phyloP scores from a whole-genome alignment of 2,888 invertebrate species.

The Dynastes grantii region DNA sequence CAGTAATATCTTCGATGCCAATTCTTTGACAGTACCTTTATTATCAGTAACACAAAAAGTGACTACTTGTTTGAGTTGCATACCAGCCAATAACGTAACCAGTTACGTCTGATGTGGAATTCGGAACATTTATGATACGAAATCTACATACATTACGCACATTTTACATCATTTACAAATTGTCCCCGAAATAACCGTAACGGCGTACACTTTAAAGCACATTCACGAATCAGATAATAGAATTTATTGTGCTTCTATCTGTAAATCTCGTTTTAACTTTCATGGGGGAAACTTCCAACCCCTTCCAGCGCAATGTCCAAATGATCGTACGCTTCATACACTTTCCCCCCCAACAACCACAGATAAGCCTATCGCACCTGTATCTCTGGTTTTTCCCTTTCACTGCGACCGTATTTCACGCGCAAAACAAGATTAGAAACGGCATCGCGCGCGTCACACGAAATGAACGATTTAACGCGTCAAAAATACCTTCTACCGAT shows the following conservation, averaged over 20 bases:
- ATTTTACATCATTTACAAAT: not conserved
- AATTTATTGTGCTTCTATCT: slow-evolving; percentile 31
- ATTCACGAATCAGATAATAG: slow-evolving; percentile 25
- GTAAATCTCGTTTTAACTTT: slow-evolving; percentile 35
- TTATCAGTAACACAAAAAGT: no score
- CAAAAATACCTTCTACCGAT: slow-evolving; percentile 21
- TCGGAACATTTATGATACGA: not conserved
- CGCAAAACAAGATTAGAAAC: slow-evolving; percentile 16
- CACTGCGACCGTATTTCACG: slow-evolving; percentile 20
- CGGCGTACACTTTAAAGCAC: slow-evolving; percentile 4
- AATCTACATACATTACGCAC: not conserved
- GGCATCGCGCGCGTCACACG: not conserved
- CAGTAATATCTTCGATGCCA: no score
- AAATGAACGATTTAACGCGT: slow-evolving; percentile 19
- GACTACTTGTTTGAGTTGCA: no score
- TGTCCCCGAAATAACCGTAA: slow-evolving; percentile 1
- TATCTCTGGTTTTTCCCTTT: slow-evolving; percentile 19
- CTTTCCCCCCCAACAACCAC: not conserved
- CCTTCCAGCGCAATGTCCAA: slow-evolving; percentile 22
- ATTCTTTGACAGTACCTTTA: no score
- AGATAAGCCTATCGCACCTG: slow-evolving; percentile 40
- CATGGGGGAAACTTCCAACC: not conserved
- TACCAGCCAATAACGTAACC: no score
- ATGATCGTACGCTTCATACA: slow-evolving; percentile 35
- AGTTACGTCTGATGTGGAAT: not conserved